Percentiles rank a stretch among this genome's conserved stretches.
Evolutionary conservation across 2,888 invertebrate species (phyloP).

Genomic region (Lasioglossum lativentre): DNA sequence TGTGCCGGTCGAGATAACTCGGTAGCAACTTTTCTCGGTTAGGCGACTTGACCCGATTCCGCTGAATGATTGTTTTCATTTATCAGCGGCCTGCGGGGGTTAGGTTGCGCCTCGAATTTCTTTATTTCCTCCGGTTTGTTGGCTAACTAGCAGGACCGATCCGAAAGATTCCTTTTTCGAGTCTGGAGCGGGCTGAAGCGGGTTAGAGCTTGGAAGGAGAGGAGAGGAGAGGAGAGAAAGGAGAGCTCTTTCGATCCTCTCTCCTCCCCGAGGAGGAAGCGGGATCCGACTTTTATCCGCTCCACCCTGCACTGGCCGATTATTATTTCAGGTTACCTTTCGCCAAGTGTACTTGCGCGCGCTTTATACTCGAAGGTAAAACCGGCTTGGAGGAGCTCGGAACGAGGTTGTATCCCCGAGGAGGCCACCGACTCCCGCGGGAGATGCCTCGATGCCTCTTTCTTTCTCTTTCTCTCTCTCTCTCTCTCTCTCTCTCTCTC

Average conservation of each 20-base stretch:
- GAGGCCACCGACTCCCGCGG: slow-evolving; percentile 69
- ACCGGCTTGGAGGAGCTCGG: slow-evolving; percentile 73
- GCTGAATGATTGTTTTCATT: slow-evolving; percentile 1
- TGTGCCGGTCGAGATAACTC: background rate
- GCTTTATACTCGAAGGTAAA: slow-evolving; percentile 77
- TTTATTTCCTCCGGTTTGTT: background rate
- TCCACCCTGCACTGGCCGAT: slow-evolving; percentile 68
- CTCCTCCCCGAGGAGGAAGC: slow-evolving; percentile 63
- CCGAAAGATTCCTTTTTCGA: slow-evolving; percentile 6
- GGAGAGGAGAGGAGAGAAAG: background rate
- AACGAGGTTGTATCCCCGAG: slow-evolving; percentile 78
- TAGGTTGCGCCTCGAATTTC: background rate
- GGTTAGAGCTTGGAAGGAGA: background rate
- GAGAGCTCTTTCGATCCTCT: background rate
- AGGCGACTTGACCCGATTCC: background rate
- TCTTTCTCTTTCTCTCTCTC: background rate
- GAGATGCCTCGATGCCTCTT: slow-evolving; percentile 66
- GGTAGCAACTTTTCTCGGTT: background rate
- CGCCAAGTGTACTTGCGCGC: slow-evolving; percentile 76
- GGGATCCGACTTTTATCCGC: slow-evolving; percentile 75
- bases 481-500: slow-evolving; percentile 2
- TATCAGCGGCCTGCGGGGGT: background rate
- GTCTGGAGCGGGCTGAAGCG: background rate
- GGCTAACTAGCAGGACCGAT: background rate
- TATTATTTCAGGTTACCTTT: slow-evolving; percentile 79